These are phyloP conservation scores for Pollicipes pollicipes DNA, from an alignment of 1,140 invertebrate species.

Conservation along the genomic window DNA sequence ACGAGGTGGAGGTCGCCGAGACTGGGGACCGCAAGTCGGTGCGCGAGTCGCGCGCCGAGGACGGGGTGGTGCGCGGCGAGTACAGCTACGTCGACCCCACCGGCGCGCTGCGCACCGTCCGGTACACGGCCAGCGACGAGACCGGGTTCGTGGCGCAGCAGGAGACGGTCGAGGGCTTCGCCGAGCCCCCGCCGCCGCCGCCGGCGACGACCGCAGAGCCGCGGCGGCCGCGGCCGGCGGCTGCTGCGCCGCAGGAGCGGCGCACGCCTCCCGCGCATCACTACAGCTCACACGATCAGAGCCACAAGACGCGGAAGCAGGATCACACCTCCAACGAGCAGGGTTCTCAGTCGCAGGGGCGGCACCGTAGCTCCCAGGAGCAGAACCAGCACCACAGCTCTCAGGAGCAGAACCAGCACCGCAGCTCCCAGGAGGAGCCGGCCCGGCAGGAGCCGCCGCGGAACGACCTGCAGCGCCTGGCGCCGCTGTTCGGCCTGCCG, in stretches of 20 bases:
- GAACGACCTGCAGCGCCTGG: not conserved
- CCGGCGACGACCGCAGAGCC: not conserved
- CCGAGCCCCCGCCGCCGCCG: not conserved
- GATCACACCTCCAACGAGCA: too few species aligned
- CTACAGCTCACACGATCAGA: not conserved
- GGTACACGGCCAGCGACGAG: conserved; percentile 9
- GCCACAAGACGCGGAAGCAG: not conserved
- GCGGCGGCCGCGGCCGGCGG: too few species aligned
- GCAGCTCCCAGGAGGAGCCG: not conserved
- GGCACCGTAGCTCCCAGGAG: not conserved
- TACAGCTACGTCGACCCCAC: conserved; percentile 11
- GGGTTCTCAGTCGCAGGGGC: too few species aligned
- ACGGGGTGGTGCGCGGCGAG: conserved; percentile 9
- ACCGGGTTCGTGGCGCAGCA: conserved; percentile 6
- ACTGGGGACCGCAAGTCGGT: conserved; percentile 10
- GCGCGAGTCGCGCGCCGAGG: conserved; percentile 7
- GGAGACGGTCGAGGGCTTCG: not conserved
- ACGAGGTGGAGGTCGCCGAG: conserved; percentile 8
- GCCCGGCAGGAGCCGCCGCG: not conserved
- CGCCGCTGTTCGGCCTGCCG: not conserved
- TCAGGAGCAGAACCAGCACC: not conserved
- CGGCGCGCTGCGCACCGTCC: conserved; percentile 9
- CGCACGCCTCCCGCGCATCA: not conserved
- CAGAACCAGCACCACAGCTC: not conserved
- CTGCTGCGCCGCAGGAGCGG: not conserved